Evolutionary conservation across 2,113 vertebrate genomes (phyloP).

Genomic region (Cricetomys ansorgei): DNA sequence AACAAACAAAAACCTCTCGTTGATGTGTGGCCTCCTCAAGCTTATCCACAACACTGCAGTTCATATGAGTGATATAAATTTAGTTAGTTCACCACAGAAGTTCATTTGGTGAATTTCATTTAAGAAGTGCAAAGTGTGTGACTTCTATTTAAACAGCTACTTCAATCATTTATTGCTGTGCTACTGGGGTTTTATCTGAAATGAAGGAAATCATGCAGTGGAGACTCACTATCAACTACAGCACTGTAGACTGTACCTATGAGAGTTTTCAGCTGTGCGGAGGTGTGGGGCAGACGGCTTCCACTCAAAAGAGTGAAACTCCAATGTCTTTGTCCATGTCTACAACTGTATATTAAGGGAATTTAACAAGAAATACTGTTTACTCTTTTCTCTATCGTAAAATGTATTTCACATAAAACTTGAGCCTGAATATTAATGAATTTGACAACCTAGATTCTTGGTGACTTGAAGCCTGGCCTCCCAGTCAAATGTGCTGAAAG

Average conservation of each 20-base stretch:
- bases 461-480: neutral
- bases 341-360: neutral
- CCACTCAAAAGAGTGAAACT: neutral
- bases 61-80: neutral
- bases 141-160: neutral
- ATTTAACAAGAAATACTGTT: neutral
- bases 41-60: neutral
- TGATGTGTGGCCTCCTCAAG: neutral
- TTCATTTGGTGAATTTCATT: neutral
- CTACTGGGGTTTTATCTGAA: neutral
- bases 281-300: neutral
- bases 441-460: neutral
- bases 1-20: neutral
- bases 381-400: neutral
- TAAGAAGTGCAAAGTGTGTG: neutral
- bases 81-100: neutral
- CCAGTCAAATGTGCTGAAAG: neutral
- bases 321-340: neutral
- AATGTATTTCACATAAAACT: neutral
- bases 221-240: neutral
- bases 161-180: neutral
- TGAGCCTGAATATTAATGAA: neutral
- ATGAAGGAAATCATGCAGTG: neutral
- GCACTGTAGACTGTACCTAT: neutral
- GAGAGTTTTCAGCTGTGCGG: neutral